A percentile compares a stretch with the other conserved stretches of the same genome.
phyloP scores from a whole-genome alignment of 2,113 vertebrate genomes.

The Thymallus thymallus region DNA sequence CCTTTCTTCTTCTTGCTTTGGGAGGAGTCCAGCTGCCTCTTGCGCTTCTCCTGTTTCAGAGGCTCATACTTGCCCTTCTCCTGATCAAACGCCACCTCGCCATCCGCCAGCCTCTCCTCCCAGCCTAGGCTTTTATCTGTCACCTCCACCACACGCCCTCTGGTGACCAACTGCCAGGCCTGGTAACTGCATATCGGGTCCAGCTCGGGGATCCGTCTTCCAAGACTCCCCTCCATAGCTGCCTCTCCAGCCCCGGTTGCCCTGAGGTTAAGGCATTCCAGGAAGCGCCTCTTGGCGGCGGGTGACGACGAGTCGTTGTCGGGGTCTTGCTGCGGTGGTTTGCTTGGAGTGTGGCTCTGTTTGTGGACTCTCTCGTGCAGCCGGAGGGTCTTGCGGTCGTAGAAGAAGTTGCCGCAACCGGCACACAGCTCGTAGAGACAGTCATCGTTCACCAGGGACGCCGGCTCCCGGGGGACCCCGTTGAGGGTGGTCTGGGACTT shows the following conservation, averaged over 20 bases:
- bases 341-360: slow-evolving; percentile 25
- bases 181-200: slow-evolving; percentile 96
- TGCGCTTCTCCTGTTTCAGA: slow-evolving; percentile 86
- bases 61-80: slow-evolving; percentile 86
- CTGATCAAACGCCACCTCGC: slow-evolving; percentile 82
- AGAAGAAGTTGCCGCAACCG: slow-evolving; percentile 93
- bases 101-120: slow-evolving; percentile 84
- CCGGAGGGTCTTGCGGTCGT: slow-evolving; percentile 82
- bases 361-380: slow-evolving; percentile 85
- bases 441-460: slow-evolving; percentile 78
- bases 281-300: slow-evolving; percentile 70
- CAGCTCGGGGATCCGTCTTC: slow-evolving; percentile 83
- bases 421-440: slow-evolving; percentile 91
- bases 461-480: slow-evolving; percentile 84
- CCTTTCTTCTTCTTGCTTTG: slow-evolving; percentile 64
- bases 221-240: slow-evolving; percentile 57
- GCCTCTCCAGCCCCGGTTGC: slow-evolving; percentile 58
- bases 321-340: slow-evolving; percentile 23
- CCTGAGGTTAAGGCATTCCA: slow-evolving; percentile 82
- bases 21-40: slow-evolving; percentile 79
- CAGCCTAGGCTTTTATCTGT: slow-evolving; percentile 85
- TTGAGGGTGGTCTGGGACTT: slow-evolving; percentile 87
- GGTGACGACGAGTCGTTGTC: slow-evolving; percentile 40
- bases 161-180: slow-evolving; percentile 92
- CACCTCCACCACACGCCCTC: slow-evolving; percentile 86